A percentile compares a stretch with the other conserved stretches of the same genome.
Conservation (phyloP, 2,113 vertebrate species). For the Rhagologus leucostigma region DNA sequence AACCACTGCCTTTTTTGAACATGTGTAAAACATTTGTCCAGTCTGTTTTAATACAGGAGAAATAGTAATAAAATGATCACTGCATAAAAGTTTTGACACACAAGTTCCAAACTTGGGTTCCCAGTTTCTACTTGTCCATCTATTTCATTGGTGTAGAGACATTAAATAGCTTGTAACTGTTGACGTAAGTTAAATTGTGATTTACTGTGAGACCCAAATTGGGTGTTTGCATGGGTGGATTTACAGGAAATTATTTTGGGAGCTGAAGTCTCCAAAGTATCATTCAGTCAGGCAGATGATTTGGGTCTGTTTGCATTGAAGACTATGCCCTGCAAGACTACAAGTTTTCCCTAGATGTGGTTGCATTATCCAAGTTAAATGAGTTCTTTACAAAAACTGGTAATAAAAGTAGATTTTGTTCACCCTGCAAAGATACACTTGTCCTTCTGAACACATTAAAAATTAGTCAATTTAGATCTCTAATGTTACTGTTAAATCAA, state of each 20-base stretch:
- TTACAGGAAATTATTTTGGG: background rate
- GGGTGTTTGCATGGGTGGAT: background rate
- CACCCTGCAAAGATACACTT: background rate
- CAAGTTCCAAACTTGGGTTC: background rate
- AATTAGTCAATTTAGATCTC: background rate
- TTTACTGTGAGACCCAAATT: background rate
- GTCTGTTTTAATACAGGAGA: background rate
- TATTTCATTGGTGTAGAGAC: background rate
- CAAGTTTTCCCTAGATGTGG: background rate
- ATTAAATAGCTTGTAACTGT: background rate
- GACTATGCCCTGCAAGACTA: background rate
- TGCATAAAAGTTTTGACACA: background rate
- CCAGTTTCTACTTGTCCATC: background rate
- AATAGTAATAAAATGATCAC: background rate
- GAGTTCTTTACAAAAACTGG: background rate
- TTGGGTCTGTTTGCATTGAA: background rate
- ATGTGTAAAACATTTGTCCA: background rate
- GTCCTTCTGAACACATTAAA: background rate
- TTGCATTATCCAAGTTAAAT: background rate
- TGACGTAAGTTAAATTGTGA: background rate
- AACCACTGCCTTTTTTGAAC: constrained; percentile 53
- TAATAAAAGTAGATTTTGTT: background rate
- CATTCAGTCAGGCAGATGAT: background rate
- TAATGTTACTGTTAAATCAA: background rate
- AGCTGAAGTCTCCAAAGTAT: background rate